Base-by-base conservation (phyloP, 23 tunicate species). In the Ascidia mentula region DNA sequence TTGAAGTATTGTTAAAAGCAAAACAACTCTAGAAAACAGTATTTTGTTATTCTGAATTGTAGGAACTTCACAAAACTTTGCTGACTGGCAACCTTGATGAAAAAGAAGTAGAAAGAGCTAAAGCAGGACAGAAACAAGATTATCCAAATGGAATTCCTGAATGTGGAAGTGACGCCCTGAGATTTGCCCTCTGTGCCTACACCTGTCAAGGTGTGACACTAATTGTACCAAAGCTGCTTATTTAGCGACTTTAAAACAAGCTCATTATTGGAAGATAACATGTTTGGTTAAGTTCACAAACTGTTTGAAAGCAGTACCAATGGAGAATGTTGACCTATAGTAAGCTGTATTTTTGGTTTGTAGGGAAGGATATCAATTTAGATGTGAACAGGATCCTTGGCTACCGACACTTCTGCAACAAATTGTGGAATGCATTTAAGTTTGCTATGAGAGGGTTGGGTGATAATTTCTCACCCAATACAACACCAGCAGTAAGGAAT, bases 181-280 rank as follows among this genome's bases (percentile, higher is more conserved):
- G 99, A 34, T 95, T 95, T 86, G 96, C 96, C 8, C 84, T 95
- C 35, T 85, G 93, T 82, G 96, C 99, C 40, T 95, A 95, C 77
- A 95, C 99, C 3, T 82, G 86, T 39, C 99, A 95, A 89, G 99
- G 92, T 92, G n/a, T n/a, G n/a, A n/a, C n/a, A n/a, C n/a, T n/a
- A n/a, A n/a, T n/a, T n/a, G n/a, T n/a, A n/a, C n/a, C n/a, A n/a
- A n/a, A n/a, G n/a, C n/a, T n/a, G n/a, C n/a, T n/a, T n/a, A n/a
- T n/a, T n/a, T n/a, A n/a, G n/a, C n/a, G n/a, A n/a, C n/a, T n/a
- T n/a, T n/a, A n/a, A n/a, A n/a, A n/a, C n/a, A n/a, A n/a, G n/a
- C n/a, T n/a, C n/a, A n/a, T n/a, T n/a, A n/a, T n/a, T n/a, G n/a
- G n/a, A n/a, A n/a, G n/a, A n/a, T n/a, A n/a, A n/a, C n/a, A n/a